Evolutionary conservation across 2,113 vertebrate species (phyloP), one percentile per base, ranked within the genome.

Genomic region (Macrotus californicus): DNA sequence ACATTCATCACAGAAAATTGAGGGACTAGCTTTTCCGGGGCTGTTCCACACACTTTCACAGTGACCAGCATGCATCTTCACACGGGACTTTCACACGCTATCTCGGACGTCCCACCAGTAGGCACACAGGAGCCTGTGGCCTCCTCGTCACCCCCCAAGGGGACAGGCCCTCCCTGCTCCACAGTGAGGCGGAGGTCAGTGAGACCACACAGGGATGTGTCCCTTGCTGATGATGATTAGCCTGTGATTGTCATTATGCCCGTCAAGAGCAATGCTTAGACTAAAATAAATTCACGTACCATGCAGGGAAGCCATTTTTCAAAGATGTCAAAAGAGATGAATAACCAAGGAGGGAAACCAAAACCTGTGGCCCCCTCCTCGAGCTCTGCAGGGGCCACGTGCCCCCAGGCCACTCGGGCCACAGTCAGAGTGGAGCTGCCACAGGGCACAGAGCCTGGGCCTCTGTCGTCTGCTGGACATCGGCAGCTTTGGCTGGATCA

Each of bases 151-250:
- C 26, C 36, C 24, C 18, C 21, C 13, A 0, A 21, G 24, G 3
- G 21, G 2, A 29, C 0, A 1, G 39, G 26, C 10, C 0, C 34
- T 24, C 59, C 3, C 41, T 22, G 29, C 18, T 73, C 70, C 72
- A 46, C 26, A 15, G 13, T 2, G 70, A 41, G 69, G 70, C 14
- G 70, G 70, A 69, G 67, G 19, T 9, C 34, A 50, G 18, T 6
- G 3, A 34, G 34, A 19, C 2, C 1, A 0, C 0, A 1, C 48
- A 2, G 11, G 34, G 0, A 10, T 2, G 3, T 1, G 36, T 10
- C 9, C 31, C 46, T 15, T 1, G 4, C 12, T 46, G 7, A 43
- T 1, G 26, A 1, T 0, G 22, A 10, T 21, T 2, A 10, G 3
- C 21, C 4, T 18, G 5, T 13, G 6, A 24, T 18, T 26, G 52